Evolutionary conservation across 2,888 invertebrate genomes (phyloP), one percentile per base, ranked within the genome.

Genomic region (Xestoiulus laeticollis): DNA sequence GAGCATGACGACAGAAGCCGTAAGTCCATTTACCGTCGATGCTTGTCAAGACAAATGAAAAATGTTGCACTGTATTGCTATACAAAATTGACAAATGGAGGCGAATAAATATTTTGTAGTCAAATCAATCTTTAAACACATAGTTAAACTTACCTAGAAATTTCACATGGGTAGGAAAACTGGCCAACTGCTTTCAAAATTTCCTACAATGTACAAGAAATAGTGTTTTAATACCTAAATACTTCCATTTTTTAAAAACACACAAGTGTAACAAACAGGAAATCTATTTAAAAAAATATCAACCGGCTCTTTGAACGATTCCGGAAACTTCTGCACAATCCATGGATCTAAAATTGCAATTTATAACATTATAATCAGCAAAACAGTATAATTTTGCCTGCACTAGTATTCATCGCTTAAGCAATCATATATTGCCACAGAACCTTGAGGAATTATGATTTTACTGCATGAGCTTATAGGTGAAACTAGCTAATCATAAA

Each of bases 1-100:
- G 97, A 92, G 98, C 97, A 92, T 97, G 98, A 38, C 99, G 95
- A 92, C 98, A 99, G 93, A 97, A 99, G 90, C 99, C 99, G 93
- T 97, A 99, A 68, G 97, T 97, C 95, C 97, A 99, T 93, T 97
- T 98, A 38, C 98, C 97, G 92, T 98, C 97, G 90, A 96, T 94
- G 90, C 96, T 97, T 33, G 99, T 99, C 91, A 99, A 93, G 87
- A 98, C 99, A 93, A 99, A 99, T 38, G 98, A 98, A 92, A 98
- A 99, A 91, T 97, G 96, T 92, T 98, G 97, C 88, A 98, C 96
- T 89, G 95, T 95, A 90, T 94, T 93, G 92, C 97, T 97, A 85
- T 6, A 38, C 38, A 83, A 84, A 84, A 38, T 16, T 19, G 32
- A 82, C 6, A n/a, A 8, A n/a, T n/a, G 48, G 10, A 14, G 22